Percentiles rank a stretch among this genome's conserved stretches.
phyloP scores from a whole-genome alignment of 2,888 invertebrate genomes.

The Slavum lentiscoides region DNA sequence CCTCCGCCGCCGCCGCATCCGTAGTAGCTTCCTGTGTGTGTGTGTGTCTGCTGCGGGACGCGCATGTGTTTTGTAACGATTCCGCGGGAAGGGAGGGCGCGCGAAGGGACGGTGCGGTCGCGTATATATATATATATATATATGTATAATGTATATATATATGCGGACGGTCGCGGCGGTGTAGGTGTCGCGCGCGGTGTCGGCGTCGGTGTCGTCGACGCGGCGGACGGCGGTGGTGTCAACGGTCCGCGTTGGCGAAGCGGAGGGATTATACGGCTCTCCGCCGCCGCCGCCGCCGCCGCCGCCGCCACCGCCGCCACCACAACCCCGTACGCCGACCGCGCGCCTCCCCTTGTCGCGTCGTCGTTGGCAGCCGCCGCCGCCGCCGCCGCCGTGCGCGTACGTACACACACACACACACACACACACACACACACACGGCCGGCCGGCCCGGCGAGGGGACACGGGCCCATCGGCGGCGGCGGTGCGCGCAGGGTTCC shows the following conservation, averaged over 20 bases:
- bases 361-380: not conserved
- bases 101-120: not conserved
- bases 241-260: not conserved
- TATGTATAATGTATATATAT: too few species aligned
- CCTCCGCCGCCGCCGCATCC: not conserved
- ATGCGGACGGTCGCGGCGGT: not conserved
- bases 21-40: not conserved
- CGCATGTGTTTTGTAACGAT: slow-evolving; percentile 52
- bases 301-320: not conserved
- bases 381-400: not conserved
- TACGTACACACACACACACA: not conserved
- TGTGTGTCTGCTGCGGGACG: slow-evolving; percentile 26
- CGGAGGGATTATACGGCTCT: slow-evolving; percentile 17
- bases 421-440: not conserved
- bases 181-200: slow-evolving; percentile 21
- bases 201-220: not conserved
- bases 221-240: not conserved
- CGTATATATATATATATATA: too few species aligned
- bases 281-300: not conserved
- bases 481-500: slow-evolving; percentile 11
- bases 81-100: slow-evolving; percentile 6
- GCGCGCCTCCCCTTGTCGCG: slow-evolving; percentile 1
- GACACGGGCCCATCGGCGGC: not conserved
- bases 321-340: not conserved
- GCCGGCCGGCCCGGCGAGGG: not conserved